Base-by-base conservation (phyloP, 2,797 vertebrate genomes). In the Catamblyrhynchus diadema region DNA sequence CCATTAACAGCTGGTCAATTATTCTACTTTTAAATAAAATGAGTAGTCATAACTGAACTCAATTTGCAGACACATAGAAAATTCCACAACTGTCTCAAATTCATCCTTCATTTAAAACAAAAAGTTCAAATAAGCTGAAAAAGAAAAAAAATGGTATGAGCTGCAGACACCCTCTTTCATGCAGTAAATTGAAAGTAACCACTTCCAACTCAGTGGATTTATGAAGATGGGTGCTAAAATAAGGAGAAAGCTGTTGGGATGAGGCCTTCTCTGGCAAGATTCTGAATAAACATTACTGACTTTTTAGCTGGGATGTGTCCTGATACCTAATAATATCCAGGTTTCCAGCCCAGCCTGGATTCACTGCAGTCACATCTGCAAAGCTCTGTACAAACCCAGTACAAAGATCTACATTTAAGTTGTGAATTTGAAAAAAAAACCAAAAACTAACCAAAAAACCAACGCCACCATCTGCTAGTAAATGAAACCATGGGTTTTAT, bases 1-100 rank as follows among this genome's bases (percentile, higher is more conserved):
- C 59, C 67, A 61, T 77, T 88, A 94, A 81, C 93, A 96, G 85
- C 82, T 91, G 89, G 91, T 53, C 85, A 90, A 56, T 92, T 93
- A 91, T 72, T 81, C 80, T 71, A 54, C 64, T 86, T 94, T 57
- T 54, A 88, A 90, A 81, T 21, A 93, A 87, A 92, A 67, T 6
- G 19, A 66, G 30, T 20, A 75, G 67, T 53, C 17, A 1, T 33
- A 65, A 59, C 24, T 14, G 48, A 94, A 84, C 56, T 84, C 70
- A 66, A 50, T 79, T 92, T 90, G 62, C 24, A 79, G 57, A 37
- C 51, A 70, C 66, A 45, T 0, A 23, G 27, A 90, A 92, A 64
- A 91, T 62, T 65, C 65, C 2, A 0, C 5, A 71, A 74, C 64
- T 84, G 88, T 48, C 93, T 91, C 88, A 80, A 91, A 93, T 84